Evolutionary conservation across 2,113 vertebrate species (phyloP).

Genomic region (Brienomyrus brachyistius): DNA sequence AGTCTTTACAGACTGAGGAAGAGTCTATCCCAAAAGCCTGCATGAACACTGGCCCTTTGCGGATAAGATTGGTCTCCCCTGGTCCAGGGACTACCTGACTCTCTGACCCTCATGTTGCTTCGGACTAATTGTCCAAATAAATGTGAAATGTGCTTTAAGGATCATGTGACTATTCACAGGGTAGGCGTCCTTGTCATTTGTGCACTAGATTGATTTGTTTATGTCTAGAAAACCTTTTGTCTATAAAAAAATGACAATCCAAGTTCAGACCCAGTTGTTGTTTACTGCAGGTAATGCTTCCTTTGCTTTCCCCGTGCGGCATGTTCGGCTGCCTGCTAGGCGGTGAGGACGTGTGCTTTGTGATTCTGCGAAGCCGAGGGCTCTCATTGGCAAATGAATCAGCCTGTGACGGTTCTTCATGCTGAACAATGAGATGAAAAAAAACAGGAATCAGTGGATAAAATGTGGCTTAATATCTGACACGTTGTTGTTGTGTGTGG

Average conservation of each 20-base stretch:
- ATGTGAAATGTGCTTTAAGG: background rate
- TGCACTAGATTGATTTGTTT: background rate
- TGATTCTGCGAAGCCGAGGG: background rate
- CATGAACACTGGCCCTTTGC: background rate
- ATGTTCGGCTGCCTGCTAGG: background rate
- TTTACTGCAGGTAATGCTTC: background rate
- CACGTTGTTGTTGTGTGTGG: background rate
- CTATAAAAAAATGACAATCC: background rate
- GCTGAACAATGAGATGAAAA: background rate
- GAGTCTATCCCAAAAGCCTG: background rate
- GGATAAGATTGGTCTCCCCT: background rate
- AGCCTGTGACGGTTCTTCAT: background rate
- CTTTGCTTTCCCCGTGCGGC: background rate
- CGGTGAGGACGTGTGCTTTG: background rate
- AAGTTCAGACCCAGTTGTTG: background rate
- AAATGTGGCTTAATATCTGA: background rate
- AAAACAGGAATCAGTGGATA: background rate
- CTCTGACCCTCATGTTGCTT: background rate
- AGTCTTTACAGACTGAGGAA: background rate
- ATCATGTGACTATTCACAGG: background rate
- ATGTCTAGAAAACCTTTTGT: background rate
- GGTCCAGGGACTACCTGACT: background rate
- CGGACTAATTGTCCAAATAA: background rate
- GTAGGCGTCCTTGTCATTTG: background rate
- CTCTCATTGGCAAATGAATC: background rate